phyloP scores from a whole-genome alignment of 2,797 vertebrate genomes.

The Phoeniculus purpureus region DNA sequence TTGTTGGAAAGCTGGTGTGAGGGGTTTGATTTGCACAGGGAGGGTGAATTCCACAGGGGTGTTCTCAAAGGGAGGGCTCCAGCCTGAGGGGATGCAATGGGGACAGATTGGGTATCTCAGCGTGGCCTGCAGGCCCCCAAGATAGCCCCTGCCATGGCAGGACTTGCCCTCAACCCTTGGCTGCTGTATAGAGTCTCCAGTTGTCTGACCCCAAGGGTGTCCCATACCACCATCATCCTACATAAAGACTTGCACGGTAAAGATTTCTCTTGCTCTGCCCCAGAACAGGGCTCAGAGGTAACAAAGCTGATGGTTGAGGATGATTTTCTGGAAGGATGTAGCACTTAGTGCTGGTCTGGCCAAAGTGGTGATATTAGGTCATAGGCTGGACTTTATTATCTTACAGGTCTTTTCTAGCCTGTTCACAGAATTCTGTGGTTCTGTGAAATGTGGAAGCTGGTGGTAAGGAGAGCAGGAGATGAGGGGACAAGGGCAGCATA shows the following conservation, averaged over 20 bases:
- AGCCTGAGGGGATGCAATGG: rapidly evolving
- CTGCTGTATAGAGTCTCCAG: background rate
- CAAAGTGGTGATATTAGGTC: too few species aligned
- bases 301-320: rapidly evolving
- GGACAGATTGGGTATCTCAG: rapidly evolving
- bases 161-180: background rate
- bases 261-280: rapidly evolving
- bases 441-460: background rate
- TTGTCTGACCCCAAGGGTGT: rapidly evolving
- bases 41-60: background rate
- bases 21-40: too few species aligned
- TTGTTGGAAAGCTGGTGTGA: background rate
- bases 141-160: too few species aligned
- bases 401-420: too few species aligned
- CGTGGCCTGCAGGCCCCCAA: rapidly evolving
- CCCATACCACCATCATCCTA: rapidly evolving
- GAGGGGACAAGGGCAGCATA: background rate
- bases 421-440: too few species aligned
- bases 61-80: rapidly evolving
- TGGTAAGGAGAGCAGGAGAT: background rate
- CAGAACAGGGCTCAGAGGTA: background rate
- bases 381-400: too few species aligned
- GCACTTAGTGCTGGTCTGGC: too few species aligned
- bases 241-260: rapidly evolving
- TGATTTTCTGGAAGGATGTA: background rate